These are phyloP conservation scores for Phycodurus eques DNA, from an alignment of 2,113 vertebrate genomes.

Conservation along the genomic window DNA sequence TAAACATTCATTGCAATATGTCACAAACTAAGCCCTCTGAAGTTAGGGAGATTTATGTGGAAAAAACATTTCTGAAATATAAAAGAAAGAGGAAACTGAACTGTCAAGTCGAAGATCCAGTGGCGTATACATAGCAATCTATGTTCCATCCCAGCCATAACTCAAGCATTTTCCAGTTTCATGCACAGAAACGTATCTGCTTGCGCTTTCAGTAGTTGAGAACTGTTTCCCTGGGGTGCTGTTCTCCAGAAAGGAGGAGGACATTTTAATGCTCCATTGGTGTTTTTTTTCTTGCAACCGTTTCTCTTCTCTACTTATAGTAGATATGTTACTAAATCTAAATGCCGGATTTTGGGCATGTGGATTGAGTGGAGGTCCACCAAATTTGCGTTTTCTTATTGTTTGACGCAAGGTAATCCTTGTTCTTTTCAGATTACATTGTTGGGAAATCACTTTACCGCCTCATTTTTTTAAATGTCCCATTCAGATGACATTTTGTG, in stretches of 20 bases:
- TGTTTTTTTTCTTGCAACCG: neutral
- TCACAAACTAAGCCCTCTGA: neutral
- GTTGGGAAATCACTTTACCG: too few species aligned
- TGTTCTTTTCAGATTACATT: too few species aligned
- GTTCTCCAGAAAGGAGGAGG: constrained; percentile 19
- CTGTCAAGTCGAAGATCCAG: neutral
- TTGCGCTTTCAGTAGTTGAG: constrained; percentile 13
- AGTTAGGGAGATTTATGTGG: neutral
- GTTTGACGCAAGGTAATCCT: too few species aligned
- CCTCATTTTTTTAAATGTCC: too few species aligned
- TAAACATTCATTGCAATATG: neutral
- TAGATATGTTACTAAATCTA: too few species aligned
- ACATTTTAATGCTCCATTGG: constrained; percentile 28
- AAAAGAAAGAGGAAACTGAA: neutral
- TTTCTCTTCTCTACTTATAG: neutral
- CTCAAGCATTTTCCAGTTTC: constrained; percentile 6
- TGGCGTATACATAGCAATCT: constrained; percentile 23
- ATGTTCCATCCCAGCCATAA: constrained; percentile 39
- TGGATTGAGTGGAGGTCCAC: too few species aligned
- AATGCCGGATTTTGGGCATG: too few species aligned
- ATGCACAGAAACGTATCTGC: constrained; percentile 37
- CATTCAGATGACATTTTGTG: too few species aligned
- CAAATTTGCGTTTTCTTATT: too few species aligned
- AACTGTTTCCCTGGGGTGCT: constrained; percentile 26
- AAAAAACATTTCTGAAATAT: neutral